Percentiles rank a stretch among this genome's conserved stretches.
Evolutionary conservation across 2,888 invertebrate species (phyloP).

Genomic region (Pollenia angustigena): DNA sequence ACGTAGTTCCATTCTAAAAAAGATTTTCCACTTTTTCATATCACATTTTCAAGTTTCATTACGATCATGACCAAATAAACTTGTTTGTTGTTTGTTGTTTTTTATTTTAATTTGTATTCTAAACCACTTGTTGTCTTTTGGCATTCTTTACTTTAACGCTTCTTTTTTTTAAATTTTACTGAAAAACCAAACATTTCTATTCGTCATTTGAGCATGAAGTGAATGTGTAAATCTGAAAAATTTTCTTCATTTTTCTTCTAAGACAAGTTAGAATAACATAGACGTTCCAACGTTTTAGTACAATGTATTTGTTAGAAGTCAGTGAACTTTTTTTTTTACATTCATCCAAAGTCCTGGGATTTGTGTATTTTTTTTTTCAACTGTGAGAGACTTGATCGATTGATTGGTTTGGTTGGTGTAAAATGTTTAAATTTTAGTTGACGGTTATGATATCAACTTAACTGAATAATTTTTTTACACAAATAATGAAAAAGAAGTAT

Average conservation of each 20-base stretch:
- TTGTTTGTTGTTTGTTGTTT: constrained; percentile 39
- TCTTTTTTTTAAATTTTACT: constrained; percentile 9
- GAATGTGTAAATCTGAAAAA: constrained; percentile 54
- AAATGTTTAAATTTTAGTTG: constrained; percentile 50
- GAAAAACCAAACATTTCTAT: constrained; percentile 62
- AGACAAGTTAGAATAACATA: constrained; percentile 3
- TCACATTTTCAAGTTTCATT: constrained; percentile 32
- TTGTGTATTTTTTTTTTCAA: constrained; percentile 30
- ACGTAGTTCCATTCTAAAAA: constrained; percentile 57
- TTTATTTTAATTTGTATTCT: constrained; percentile 38
- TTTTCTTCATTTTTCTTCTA: constrained; percentile 40
- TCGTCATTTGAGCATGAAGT: constrained; percentile 55
- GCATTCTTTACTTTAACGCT: constrained; percentile 26
- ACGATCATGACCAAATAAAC: constrained; percentile 63
- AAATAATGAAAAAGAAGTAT: constrained; percentile 4
- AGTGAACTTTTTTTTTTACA: constrained; percentile 56
- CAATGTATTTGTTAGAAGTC: constrained; percentile 34
- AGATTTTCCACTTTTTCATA: constrained; percentile 60
- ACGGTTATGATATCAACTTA: constrained; percentile 61
- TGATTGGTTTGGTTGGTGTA: constrained; percentile 20
- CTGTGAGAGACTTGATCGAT: constrained; percentile 24
- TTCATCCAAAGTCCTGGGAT: constrained; percentile 26
- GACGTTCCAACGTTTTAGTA: constrained; percentile 7
- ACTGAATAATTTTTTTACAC: constrained; percentile 49
- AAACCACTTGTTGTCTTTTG: constrained; percentile 52